A percentile compares a stretch with the other conserved stretches of the same genome.
These are phyloP conservation scores for Scaptomyza cyrtandrae DNA, from an alignment of 2,888 invertebrate species.

Conservation along the genomic window DNA sequence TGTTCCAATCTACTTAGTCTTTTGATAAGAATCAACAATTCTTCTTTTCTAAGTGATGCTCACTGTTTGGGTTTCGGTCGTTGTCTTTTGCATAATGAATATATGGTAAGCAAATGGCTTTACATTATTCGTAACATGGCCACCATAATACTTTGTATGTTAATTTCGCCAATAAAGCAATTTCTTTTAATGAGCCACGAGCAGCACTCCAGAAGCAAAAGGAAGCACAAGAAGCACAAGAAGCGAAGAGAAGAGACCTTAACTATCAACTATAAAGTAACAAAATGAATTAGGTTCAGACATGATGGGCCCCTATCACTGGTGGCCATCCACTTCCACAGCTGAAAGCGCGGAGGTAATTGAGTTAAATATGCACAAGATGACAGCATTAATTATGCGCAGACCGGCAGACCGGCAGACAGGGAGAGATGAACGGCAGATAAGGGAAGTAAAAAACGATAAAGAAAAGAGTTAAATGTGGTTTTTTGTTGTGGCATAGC, in stretches of 20 bases:
- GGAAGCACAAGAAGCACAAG: constrained; percentile 14
- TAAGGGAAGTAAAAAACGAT: not conserved
- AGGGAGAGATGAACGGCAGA: not conserved
- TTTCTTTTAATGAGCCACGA: constrained; percentile 74
- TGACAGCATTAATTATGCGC: constrained; percentile 78
- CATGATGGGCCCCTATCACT: constrained; percentile 70
- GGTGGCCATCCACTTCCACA: constrained; percentile 43
- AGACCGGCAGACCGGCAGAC: constrained; percentile 1
- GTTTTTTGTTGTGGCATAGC: constrained; percentile 63
- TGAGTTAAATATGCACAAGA: constrained; percentile 78
- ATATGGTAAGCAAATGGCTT: constrained; percentile 63
- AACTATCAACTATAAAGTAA: constrained; percentile 72
- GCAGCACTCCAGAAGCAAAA: constrained; percentile 44
- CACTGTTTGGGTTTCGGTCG: not conserved
- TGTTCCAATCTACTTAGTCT: not conserved
- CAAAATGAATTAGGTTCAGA: constrained; percentile 73
- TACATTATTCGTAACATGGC: constrained; percentile 66
- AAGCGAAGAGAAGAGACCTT: constrained; percentile 28
- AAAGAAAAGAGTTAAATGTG: constrained; percentile 69
- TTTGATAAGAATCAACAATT: constrained; percentile 41
- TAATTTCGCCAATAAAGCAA: constrained; percentile 76
- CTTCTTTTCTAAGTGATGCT: constrained; percentile 25
- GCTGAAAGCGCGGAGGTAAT: constrained; percentile 73
- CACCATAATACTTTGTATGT: constrained; percentile 76
- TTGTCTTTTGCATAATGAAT: constrained; percentile 53